Base-by-base conservation (phyloP, 2,888 invertebrate genomes). In the Eurois occulta region DNA sequence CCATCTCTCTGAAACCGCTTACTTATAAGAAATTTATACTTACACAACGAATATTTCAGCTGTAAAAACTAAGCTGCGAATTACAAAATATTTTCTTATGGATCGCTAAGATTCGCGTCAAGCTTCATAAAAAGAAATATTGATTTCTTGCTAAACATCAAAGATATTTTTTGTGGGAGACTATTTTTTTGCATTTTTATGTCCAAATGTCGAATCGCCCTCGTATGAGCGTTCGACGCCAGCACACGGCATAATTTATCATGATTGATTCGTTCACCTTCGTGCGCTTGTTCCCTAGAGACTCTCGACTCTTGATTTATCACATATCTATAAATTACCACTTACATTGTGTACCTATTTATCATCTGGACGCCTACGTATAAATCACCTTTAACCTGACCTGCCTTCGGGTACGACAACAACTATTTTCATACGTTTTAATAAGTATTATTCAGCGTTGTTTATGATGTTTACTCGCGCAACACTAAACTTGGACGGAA, bases 261-360 rank as follows among this genome's bases (percentile, higher is more conserved):
- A 91, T 91, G 91, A 92, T 91, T 91, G 91, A 92, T 92, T 90
- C 89, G 88, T 89, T 88, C 89, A 90, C 88, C 90, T 89, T 80
- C 84, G 87, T 80, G 79, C 80, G 86, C 85, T 77, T 74, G 77
- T 82, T 78, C 86, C 86, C 86, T 75, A 81, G 90, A 86, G 89
- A 84, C 80, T 85, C 86, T 85, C 84, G 75, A n/a, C 81, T 86
- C n/a, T 85, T 91, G 90, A 92, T 91, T 91, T 92, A 91, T 90
- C 85, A 87, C 88, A 86, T 86, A 86, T 85, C 88, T 89, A 90
- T 90, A 91, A 91, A 90, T 91, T 90, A 90, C 87, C 88, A 90
- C 87, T 90, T 88, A 90, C 86, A 90, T 88, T 90, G 88, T 89
- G 83, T 88, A 87, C 83, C 87, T 88, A 89, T 88, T 89, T 87